A percentile compares a stretch with the other conserved stretches of the same genome.
Evolutionary conservation across 2,797 vertebrate species (phyloP).

Genomic region (Euphonia xanthogaster): DNA sequence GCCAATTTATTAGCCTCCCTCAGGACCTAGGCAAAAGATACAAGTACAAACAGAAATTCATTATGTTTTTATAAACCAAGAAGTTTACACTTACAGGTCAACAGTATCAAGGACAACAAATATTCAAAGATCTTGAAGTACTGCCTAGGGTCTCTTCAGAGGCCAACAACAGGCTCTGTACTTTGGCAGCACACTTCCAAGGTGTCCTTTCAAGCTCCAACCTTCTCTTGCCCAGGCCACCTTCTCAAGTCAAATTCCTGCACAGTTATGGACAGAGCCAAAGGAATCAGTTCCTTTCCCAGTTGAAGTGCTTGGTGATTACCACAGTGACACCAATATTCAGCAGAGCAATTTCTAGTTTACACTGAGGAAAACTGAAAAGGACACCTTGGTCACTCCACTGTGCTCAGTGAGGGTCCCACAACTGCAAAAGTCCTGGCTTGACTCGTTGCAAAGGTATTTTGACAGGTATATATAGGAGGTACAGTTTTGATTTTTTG

Average conservation of each 20-base stretch:
- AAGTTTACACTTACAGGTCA: background rate
- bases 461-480: background rate
- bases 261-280: background rate
- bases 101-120: background rate
- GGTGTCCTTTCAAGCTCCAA: background rate
- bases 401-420: accelerated
- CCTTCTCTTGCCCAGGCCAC: background rate
- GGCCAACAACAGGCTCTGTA: background rate
- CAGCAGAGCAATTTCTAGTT: background rate
- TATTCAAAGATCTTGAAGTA: background rate
- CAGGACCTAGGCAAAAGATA: slow-evolving; percentile 72
- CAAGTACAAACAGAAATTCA: background rate
- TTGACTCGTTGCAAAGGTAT: background rate
- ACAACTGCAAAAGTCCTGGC: background rate
- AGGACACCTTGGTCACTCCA: background rate
- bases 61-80: background rate
- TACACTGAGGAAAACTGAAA: background rate
- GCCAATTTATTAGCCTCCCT: slow-evolving; percentile 86
- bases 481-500: background rate
- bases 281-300: background rate
- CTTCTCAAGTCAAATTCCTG: background rate
- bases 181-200: background rate
- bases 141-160: background rate
- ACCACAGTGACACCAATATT: background rate
- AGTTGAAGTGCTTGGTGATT: background rate